Evolutionary conservation across 2,888 invertebrate species (phyloP).

Genomic region (Cyclophora albipunctata): DNA sequence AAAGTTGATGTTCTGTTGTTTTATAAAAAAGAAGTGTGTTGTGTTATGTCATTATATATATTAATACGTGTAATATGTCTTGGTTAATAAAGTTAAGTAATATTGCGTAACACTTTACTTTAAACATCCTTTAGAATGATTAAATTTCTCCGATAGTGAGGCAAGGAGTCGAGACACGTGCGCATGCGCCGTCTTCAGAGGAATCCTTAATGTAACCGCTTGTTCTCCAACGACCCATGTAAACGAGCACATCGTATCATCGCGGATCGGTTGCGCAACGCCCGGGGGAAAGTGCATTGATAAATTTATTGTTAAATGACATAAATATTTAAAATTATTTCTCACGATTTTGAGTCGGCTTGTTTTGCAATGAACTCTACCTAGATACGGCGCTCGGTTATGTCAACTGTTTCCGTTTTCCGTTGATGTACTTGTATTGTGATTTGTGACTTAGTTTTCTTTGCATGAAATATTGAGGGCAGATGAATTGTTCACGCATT

Average conservation of each 20-base stretch:
- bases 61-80: no score
- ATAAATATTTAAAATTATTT: slow-evolving; percentile 16
- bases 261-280: slow-evolving; percentile 51
- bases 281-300: slow-evolving; percentile 58
- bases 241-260: slow-evolving; percentile 51
- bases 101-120: no score
- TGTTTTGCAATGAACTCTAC: slow-evolving; percentile 11
- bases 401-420: slow-evolving; percentile 1
- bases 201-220: slow-evolving; percentile 48
- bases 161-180: slow-evolving; percentile 27
- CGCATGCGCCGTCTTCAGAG: slow-evolving; percentile 22
- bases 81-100: no score
- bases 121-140: no score
- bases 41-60: no score
- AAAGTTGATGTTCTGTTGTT: no score
- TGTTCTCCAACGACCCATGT: slow-evolving; percentile 46
- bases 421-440: background rate
- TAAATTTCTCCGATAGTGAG: slow-evolving; percentile 28
- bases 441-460: no score
- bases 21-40: no score
- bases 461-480: no score
- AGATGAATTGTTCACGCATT: no score
- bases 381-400: slow-evolving; percentile 3
- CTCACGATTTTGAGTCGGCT: slow-evolving; percentile 11
- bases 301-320: slow-evolving; percentile 31